These are phyloP conservation scores for Papilio dardanus DNA, from an alignment of 1,140 invertebrate species.

Conservation along the genomic window DNA sequence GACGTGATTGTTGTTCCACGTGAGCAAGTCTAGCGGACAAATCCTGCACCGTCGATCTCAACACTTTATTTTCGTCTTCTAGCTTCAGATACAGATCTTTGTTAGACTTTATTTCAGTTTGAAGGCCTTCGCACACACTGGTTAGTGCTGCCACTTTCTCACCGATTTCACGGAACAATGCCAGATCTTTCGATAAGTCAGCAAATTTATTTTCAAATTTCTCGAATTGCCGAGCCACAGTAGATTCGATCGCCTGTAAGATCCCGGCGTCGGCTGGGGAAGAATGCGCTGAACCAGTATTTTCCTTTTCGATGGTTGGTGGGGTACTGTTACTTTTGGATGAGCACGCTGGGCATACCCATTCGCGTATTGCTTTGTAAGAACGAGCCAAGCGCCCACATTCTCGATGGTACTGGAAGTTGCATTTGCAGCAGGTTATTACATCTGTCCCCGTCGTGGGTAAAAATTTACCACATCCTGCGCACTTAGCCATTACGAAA, in stretches of 20 bases:
- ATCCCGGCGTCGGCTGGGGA: background rate
- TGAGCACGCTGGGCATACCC: background rate
- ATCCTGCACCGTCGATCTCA: background rate
- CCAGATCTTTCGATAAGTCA: background rate
- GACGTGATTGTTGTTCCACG: slow-evolving; percentile 45
- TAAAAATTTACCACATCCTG: background rate
- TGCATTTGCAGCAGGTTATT: background rate
- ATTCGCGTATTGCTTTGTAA: background rate
- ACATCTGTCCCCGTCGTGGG: background rate
- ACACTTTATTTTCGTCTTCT: background rate
- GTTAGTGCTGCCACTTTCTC: background rate
- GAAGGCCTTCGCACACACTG: background rate
- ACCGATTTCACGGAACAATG: background rate
- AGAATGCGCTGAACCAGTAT: background rate
- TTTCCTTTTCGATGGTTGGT: background rate
- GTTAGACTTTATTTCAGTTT: background rate
- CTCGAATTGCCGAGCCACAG: slow-evolving; percentile 3
- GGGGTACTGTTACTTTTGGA: background rate
- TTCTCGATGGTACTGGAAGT: background rate
- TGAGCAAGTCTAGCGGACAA: background rate
- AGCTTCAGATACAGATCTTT: background rate
- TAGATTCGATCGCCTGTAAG: background rate
- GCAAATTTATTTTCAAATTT: background rate
- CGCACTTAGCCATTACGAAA: background rate
- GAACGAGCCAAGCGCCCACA: background rate